Conservation (phyloP, 2,797 vertebrate genomes). For the Linurgus olivaceus region DNA sequence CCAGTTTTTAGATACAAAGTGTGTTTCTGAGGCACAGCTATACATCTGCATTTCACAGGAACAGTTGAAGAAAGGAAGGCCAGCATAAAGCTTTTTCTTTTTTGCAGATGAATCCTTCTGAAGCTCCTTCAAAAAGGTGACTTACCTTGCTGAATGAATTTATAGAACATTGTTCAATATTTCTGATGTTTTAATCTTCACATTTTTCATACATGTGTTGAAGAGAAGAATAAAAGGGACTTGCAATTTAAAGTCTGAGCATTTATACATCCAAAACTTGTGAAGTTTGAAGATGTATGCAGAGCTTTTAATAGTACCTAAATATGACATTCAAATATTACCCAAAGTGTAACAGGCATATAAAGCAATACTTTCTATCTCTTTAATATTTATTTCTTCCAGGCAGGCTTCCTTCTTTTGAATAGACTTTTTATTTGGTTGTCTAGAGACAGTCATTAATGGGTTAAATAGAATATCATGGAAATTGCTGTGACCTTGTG, state of each 20-base stretch:
- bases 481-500: neutral
- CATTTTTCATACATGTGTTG: neutral
- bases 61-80: neutral
- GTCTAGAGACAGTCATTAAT: neutral
- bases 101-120: slow-evolving; percentile 4
- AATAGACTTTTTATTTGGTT: neutral
- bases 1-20: neutral
- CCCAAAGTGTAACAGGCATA: neutral
- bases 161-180: neutral
- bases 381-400: neutral
- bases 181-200: slow-evolving; percentile 25
- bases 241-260: neutral
- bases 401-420: neutral
- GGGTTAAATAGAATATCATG: neutral
- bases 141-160: slow-evolving; percentile 14
- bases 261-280: neutral
- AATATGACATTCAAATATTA: neutral
- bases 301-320: neutral
- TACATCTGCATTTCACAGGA: slow-evolving; percentile 21
- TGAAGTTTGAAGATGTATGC: neutral
- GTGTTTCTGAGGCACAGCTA: slow-evolving; percentile 19
- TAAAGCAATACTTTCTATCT: neutral
- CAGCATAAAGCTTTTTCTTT: slow-evolving; percentile 14
- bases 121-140: neutral
- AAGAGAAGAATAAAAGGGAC: neutral